A percentile compares a stretch with the other conserved stretches of the same genome.
Conservation (phyloP, 2,797 vertebrate species). For the Salarias fasciatus region DNA sequence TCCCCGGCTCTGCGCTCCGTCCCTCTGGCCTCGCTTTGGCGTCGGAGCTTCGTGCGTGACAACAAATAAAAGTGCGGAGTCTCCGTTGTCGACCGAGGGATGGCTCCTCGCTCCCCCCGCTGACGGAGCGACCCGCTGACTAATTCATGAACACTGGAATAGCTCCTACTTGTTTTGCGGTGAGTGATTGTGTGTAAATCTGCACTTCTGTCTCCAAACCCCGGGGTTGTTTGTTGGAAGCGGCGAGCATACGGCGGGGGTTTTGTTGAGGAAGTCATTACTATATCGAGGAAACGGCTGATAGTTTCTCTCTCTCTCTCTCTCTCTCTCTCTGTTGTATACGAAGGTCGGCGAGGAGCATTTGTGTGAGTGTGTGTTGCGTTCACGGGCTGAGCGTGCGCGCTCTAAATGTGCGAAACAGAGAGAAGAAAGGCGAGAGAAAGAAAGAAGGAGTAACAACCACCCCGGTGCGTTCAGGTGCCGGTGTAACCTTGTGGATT, state of each 20-base stretch:
- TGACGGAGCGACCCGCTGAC: conserved; percentile 53
- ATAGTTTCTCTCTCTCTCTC: conserved; percentile 12
- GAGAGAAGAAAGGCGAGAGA: conserved; percentile 30
- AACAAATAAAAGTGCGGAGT: conserved; percentile 79
- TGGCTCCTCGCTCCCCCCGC: conserved; percentile 70
- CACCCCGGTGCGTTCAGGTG: conserved; percentile 21
- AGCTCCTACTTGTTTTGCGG: conserved; percentile 76
- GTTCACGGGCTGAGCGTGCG: conserved; percentile 1
- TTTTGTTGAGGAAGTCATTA: conserved; percentile 74
- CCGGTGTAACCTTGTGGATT: not conserved
- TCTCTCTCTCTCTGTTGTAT: not conserved
- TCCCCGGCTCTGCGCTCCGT: conserved; percentile 66
- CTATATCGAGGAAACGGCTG: conserved; percentile 70
- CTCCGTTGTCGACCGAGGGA: conserved; percentile 69
- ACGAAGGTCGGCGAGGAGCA: conserved; percentile 47
- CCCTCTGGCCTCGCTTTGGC: conserved; percentile 72
- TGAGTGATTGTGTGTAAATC: conserved; percentile 70
- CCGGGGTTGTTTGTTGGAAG: conserved; percentile 57
- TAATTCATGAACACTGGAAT: conserved; percentile 67
- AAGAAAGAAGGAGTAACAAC: conserved; percentile 25
- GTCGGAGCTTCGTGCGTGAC: conserved; percentile 77
- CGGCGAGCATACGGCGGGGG: conserved; percentile 45
- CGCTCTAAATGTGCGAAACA: conserved; percentile 16
- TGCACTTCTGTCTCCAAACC: conserved; percentile 40
- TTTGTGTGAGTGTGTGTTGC: conserved; percentile 3